Conservation (phyloP, 2,113 vertebrate species). For the Rhagologus leucostigma region DNA sequence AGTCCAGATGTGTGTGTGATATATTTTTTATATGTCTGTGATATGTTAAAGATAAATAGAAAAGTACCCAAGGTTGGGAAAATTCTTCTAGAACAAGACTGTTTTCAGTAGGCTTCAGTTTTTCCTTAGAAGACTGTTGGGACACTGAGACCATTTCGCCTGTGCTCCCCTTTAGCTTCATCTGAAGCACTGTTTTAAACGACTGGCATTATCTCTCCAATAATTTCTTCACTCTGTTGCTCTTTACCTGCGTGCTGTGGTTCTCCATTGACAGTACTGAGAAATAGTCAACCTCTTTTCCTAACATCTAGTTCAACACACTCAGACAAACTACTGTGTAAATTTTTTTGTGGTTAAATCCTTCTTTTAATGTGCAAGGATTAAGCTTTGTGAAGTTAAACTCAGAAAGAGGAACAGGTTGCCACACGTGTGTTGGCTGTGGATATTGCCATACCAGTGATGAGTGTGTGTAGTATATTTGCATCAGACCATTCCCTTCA, state of each 20-base stretch:
- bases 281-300: neutral
- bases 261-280: neutral
- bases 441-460: neutral
- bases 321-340: neutral
- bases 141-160: neutral
- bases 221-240: neutral
- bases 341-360: neutral
- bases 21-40: neutral
- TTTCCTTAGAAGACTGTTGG: neutral
- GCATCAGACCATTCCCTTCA: neutral
- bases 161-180: neutral
- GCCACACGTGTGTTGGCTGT: accelerated
- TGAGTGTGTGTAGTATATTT: neutral
- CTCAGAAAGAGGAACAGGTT: neutral
- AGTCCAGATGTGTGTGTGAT: neutral
- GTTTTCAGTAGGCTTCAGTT: neutral
- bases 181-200: neutral
- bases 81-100: neutral
- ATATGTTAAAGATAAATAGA: neutral
- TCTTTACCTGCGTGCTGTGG: neutral
- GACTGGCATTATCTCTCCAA: neutral
- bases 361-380: neutral
- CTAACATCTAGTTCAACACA: neutral
- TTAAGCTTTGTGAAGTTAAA: neutral
- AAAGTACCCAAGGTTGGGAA: neutral